A percentile compares a stretch with the other conserved stretches of the same genome.
Conservation (phyloP, 2,113 vertebrate genomes). For the Pseudopipra pipra region DNA sequence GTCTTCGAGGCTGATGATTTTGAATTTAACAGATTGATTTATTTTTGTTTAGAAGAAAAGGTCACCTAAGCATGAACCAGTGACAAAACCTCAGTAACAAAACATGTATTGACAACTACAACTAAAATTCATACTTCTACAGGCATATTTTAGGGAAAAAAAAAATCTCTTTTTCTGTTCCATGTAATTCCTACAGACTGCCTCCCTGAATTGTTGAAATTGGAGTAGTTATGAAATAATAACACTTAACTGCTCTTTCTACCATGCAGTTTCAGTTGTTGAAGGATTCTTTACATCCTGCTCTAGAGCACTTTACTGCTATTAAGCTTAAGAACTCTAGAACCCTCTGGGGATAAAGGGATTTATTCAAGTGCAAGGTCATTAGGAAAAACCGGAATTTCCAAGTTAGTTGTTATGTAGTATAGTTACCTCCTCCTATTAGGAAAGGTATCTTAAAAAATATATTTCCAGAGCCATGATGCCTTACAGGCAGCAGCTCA, state of each 20-base stretch:
- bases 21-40: background rate
- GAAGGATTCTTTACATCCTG: background rate
- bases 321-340: constrained; percentile 6
- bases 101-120: background rate
- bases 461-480: background rate
- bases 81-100: background rate
- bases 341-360: background rate
- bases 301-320: background rate
- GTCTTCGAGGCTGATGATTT: background rate
- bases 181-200: background rate
- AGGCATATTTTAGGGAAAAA: background rate
- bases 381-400: background rate
- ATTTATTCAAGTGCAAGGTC: constrained; percentile 6
- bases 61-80: background rate
- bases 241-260: background rate
- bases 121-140: background rate
- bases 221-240: background rate
- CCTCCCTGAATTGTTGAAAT: background rate
- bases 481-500: background rate
- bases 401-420: background rate
- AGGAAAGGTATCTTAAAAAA: background rate
- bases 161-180: background rate
- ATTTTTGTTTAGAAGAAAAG: background rate
- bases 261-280: background rate
- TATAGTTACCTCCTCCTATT: background rate